Evolutionary conservation across 1,140 invertebrate species (phyloP), one percentile per base, ranked within the genome.

Genomic region (Metopolophium dirhodum): DNA sequence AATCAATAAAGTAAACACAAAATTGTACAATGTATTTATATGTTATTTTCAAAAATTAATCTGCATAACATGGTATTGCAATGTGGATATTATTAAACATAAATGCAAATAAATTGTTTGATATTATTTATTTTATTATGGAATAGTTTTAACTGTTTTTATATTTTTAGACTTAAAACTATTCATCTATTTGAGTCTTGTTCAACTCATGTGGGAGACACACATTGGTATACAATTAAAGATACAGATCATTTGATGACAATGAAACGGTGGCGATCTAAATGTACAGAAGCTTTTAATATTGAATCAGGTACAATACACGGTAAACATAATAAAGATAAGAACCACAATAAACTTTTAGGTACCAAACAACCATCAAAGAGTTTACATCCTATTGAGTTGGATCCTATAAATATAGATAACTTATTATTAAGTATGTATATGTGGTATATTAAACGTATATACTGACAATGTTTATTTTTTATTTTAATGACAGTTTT

Each of bases 121-220:
- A 30, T 41, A 26, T 90, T 45, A 41, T 11, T 54, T 26, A 41
- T 90, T 18, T 49, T 18, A 14, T 18, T 49, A 90, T 77, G 41
- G 0, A 1, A 35, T 54, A 37, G 4, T 54, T 26, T 77, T 91
- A n/a, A 41, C 3, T 41, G 41, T n/a, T 35, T 41, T 49, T 47
- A n/a, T 20, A 49, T 90, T 94, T 95, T 41, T 94, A 96, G 97
- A 94, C 95, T 98, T 3, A 97, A 97, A 94, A 96, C 97, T 86
- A 95, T 98, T 49, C 98, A 98, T 95, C 97, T 98, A 41, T 98
- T 98, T 95, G 97, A 98, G 94, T 97, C 98, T 30, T 98, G 98
- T 95, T 98, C 97, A 86, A 96, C 98, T 86, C 98, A 98, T 96
- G 97, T 99, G 61, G 98, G 98, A 86, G 98, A 99, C 95, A 96